Conservation (phyloP, 2,888 invertebrate species). For the Acanthosepion esculentum region DNA sequence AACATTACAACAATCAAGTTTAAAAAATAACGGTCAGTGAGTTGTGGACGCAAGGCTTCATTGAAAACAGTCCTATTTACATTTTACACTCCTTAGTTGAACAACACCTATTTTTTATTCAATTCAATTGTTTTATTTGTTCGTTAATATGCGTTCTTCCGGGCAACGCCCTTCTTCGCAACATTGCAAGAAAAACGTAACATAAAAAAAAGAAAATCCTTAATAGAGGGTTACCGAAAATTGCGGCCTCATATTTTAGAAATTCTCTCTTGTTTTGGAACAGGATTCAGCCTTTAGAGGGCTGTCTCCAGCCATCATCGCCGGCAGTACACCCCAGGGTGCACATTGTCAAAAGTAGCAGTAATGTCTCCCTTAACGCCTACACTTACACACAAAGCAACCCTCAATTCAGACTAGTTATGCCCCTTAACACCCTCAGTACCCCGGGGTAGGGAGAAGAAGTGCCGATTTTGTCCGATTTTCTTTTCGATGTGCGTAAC, state of each 20-base stretch:
- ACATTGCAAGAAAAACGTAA: background rate
- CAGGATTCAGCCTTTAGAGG: background rate
- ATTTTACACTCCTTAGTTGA: background rate
- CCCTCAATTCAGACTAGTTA: background rate
- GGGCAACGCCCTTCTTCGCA: background rate
- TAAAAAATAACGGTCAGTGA: background rate
- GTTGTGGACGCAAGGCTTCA: background rate
- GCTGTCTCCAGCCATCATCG: constrained; percentile 33
- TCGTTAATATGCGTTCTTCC: background rate
- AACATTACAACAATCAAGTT: background rate
- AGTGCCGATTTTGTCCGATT: background rate
- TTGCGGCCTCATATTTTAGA: background rate
- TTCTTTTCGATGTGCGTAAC: background rate
- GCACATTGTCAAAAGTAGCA: background rate
- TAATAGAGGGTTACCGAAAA: background rate
- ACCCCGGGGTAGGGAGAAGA: background rate
- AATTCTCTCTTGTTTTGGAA: background rate
- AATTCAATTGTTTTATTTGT: background rate
- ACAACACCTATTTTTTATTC: background rate
- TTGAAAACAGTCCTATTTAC: background rate
- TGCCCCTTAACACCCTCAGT: background rate
- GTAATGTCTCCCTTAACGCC: constrained; percentile 2
- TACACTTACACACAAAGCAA: constrained; percentile 33
- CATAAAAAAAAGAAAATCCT: background rate
- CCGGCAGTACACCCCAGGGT: constrained; percentile 11